Percentiles rank a stretch among this genome's conserved stretches.
phyloP scores from a whole-genome alignment of 2,113 vertebrate genomes.

The Amblyornis subalaris region DNA sequence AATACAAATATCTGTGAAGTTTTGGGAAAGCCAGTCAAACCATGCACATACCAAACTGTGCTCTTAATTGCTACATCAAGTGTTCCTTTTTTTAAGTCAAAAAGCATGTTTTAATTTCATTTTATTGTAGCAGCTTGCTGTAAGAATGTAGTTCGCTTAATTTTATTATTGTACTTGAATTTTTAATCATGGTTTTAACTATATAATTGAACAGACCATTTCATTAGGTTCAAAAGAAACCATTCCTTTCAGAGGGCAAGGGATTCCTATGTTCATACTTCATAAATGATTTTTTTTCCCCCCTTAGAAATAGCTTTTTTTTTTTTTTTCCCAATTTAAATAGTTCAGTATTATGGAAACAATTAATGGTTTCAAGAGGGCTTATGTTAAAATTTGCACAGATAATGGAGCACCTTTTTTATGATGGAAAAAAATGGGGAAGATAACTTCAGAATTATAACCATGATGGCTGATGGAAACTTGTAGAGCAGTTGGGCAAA shows the following conservation, averaged over 20 bases:
- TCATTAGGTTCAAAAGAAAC: slow-evolving; percentile 66
- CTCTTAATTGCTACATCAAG: slow-evolving; percentile 87
- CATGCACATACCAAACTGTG: slow-evolving; percentile 86
- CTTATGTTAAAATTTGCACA: slow-evolving; percentile 77
- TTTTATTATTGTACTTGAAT: slow-evolving; percentile 79
- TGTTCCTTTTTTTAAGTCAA: slow-evolving; percentile 82
- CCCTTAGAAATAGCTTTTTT: slow-evolving; percentile 46
- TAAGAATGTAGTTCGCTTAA: slow-evolving; percentile 75
- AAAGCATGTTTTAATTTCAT: slow-evolving; percentile 76
- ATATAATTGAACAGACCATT: slow-evolving; percentile 69
- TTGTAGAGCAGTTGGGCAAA: slow-evolving; percentile 43
- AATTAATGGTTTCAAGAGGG: slow-evolving; percentile 68
- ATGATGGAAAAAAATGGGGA: slow-evolving; percentile 24
- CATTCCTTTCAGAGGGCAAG: slow-evolving; percentile 74
- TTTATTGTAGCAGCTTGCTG: slow-evolving; percentile 72
- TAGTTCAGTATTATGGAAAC: slow-evolving; percentile 78
- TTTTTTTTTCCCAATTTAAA: slow-evolving; percentile 46
- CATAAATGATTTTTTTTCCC: slow-evolving; percentile 26
- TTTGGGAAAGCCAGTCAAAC: slow-evolving; percentile 68
- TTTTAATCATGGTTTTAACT: slow-evolving; percentile 83
- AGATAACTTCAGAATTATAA: slow-evolving; percentile 16
- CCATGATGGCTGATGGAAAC: slow-evolving; percentile 48
- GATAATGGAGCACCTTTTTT: slow-evolving; percentile 72
- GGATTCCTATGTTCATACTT: slow-evolving; percentile 57
- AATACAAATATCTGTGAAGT: slow-evolving; percentile 59